These are phyloP conservation scores for Bombus haemorrhoidalis DNA, from an alignment of 1,140 invertebrate genomes.

Conservation along the genomic window DNA sequence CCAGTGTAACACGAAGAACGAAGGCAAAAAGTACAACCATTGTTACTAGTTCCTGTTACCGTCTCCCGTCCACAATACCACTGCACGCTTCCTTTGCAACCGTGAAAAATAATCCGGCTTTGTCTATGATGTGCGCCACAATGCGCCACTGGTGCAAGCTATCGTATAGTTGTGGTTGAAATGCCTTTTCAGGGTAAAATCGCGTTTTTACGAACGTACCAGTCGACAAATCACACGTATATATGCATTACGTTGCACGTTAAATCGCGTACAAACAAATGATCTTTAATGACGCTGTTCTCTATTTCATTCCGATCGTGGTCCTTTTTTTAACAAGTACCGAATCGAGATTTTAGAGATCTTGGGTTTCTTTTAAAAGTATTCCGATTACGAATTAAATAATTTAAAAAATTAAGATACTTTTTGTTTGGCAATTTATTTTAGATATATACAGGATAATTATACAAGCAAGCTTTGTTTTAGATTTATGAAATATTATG, in stretches of 20 bases:
- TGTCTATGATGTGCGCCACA: constrained; percentile 65
- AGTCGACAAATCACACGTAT: constrained; percentile 12
- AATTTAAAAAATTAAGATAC: too few relatives aligned
- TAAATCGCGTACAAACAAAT: neutral
- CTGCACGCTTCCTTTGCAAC: constrained; percentile 69
- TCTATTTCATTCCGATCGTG: neutral
- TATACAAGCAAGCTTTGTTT: neutral
- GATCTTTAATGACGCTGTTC: neutral
- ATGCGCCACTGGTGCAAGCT: constrained; percentile 61
- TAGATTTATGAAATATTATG: neutral
- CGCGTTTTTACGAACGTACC: neutral
- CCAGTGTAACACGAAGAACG: constrained; percentile 71
- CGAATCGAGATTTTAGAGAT: neutral
- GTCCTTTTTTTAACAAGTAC: neutral
- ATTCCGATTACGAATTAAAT: too few relatives aligned
- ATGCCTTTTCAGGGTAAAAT: constrained; percentile 33
- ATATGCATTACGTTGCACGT: neutral
- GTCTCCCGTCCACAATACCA: constrained; percentile 57
- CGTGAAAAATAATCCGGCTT: constrained; percentile 76
- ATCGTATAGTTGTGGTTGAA: constrained; percentile 30
- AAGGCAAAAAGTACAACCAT: constrained; percentile 62
- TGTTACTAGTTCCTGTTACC: constrained; percentile 62
- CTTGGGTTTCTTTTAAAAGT: neutral
- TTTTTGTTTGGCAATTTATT: neutral
- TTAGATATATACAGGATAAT: neutral